Conservation (phyloP, 2,113 vertebrate genomes). For the Glaucidium brasilianum region DNA sequence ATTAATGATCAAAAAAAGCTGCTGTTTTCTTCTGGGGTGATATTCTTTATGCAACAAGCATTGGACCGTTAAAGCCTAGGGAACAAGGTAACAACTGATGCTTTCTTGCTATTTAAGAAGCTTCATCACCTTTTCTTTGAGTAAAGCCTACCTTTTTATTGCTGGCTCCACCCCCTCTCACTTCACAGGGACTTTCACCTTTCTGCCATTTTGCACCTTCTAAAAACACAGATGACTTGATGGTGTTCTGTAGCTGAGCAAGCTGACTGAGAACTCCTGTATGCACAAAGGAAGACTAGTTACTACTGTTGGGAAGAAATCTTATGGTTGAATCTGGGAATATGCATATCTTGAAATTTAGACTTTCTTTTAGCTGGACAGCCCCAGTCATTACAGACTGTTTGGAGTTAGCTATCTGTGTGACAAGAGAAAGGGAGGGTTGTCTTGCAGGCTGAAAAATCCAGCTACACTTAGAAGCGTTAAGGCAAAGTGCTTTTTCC, state of each 20-base stretch:
- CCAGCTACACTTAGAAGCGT: background rate
- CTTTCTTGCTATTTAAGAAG: background rate
- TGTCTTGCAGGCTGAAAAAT: background rate
- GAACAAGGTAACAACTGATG: background rate
- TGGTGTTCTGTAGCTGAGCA: background rate
- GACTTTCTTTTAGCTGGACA: background rate
- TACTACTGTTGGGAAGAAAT: background rate
- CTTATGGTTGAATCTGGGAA: background rate
- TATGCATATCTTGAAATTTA: background rate
- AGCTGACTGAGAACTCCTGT: background rate
- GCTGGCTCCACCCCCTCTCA: background rate
- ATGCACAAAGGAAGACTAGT: background rate
- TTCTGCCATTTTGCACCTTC: background rate
- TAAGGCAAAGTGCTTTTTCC: background rate
- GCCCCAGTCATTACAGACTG: background rate
- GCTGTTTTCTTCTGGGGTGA: background rate
- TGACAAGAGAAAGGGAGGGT: background rate
- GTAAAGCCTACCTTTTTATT: background rate
- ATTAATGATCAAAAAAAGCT: background rate
- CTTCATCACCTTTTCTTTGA: background rate
- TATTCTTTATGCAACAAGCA: background rate
- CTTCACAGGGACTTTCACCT: background rate
- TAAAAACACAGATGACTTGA: background rate
- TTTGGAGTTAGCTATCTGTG: background rate
- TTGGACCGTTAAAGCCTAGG: background rate